Conservation (phyloP, 2,888 invertebrate species). For the Arenicola marina region DNA sequence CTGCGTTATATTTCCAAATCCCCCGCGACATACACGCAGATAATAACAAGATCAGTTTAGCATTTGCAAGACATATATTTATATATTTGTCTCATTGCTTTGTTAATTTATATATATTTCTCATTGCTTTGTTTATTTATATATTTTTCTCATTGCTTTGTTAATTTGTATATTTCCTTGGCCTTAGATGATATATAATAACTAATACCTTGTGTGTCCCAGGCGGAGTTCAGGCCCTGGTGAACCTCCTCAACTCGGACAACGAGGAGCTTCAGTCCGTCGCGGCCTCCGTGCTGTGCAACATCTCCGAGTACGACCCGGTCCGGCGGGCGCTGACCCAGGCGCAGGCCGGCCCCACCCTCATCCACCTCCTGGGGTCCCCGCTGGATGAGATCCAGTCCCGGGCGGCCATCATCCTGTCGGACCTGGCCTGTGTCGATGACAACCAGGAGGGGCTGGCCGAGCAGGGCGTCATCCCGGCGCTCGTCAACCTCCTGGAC, state of each 20-base stretch:
- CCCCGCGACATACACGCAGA: too few relatives aligned
- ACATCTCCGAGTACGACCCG: slow-evolving; percentile 56
- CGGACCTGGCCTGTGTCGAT: slow-evolving; percentile 56
- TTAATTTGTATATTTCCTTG: too few relatives aligned
- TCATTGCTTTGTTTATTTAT: too few relatives aligned
- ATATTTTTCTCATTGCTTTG: too few relatives aligned
- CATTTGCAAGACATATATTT: too few relatives aligned
- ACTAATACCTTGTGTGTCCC: slow-evolving; percentile 8
- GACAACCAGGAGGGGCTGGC: slow-evolving; percentile 51
- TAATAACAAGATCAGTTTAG: too few relatives aligned
- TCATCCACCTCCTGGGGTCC: slow-evolving; percentile 53
- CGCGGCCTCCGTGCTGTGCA: slow-evolving; percentile 58
- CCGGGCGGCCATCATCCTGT: slow-evolving; percentile 55
- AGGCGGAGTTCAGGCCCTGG: slow-evolving; percentile 56
- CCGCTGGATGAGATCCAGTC: slow-evolving; percentile 58
- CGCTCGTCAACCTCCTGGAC: slow-evolving; percentile 53
- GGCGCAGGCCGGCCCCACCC: slow-evolving; percentile 48
- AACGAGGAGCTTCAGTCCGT: slow-evolving; percentile 54
- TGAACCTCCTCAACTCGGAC: slow-evolving; percentile 47
- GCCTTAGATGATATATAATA: too few relatives aligned
- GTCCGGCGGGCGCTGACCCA: slow-evolving; percentile 50
- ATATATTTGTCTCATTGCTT: too few relatives aligned
- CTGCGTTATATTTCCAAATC: too few relatives aligned
- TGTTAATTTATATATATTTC: too few relatives aligned
- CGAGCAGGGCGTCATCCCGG: slow-evolving; percentile 47